Base-by-base conservation (phyloP, 2,113 vertebrate genomes). In the Miniopterus natalensis region DNA sequence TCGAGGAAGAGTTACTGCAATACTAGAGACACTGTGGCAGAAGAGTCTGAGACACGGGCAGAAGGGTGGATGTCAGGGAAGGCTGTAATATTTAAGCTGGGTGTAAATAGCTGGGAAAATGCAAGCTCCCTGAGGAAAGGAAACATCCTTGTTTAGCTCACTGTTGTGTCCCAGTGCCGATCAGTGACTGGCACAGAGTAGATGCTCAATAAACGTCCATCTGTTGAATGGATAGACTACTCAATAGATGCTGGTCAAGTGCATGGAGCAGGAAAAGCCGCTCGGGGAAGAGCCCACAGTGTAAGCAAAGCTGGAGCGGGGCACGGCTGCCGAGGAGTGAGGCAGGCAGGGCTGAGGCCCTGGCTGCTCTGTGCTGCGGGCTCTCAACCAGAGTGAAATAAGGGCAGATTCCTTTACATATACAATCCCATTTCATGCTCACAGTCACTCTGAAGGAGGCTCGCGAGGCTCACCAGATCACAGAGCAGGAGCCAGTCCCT, bases 381-480 rank as follows among this genome's bases (percentile, higher is more conserved):
- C 25, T 63, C 42, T 92, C 61, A 84, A 61, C 49, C 49, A 71
- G 31, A 29, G 45, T 36, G 20, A 96, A 87, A 66, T 31, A 59
- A 95, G 2, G 51, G 70, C 11, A 61, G 14, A 71, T 53, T 47
- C 31, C 23, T 45, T 71, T 31, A 73, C 17, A 29, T 36, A n/a
- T 78, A 79, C 57, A 94, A 89, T 27, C 31, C 29, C 36, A 75
- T 68, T 79, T 71, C 9, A 70, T 75, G 45, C 90, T 84, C 84
- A 81, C 2, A 4, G 42, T 40, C 20, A 47, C 40, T 89, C 63
- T 74, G 51, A 84, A 92, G 63, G 68, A 83, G 12, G 5, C 18
- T 73, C 66, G 31, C 66, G 53, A 23, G 8, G 49, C 55, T 90
- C 55, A 57, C 18, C 42, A 47, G 55, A 1, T 27, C 83, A 87